phyloP scores from a whole-genome alignment of 2,888 invertebrate genomes.

The Machimus atricapillus region DNA sequence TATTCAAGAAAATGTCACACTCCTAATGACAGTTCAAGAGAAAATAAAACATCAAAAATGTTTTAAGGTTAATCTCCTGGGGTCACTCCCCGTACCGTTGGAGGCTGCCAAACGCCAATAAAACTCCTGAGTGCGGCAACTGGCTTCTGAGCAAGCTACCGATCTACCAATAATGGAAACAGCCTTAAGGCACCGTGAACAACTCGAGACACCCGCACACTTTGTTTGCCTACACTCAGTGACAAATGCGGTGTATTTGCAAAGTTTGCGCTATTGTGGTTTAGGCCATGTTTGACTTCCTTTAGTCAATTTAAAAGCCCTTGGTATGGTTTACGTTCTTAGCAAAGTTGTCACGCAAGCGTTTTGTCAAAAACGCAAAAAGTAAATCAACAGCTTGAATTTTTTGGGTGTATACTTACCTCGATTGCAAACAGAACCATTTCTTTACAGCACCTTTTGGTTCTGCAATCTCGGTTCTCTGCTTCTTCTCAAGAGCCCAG shows the following conservation, averaged over 20 bases:
- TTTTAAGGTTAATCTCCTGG: slow-evolving; percentile 23
- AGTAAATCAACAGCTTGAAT: neutral
- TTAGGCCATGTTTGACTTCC: neutral
- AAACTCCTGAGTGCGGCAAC: neutral
- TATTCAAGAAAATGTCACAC: neutral
- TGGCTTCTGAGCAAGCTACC: slow-evolving; percentile 6
- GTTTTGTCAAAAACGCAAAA: slow-evolving; percentile 1
- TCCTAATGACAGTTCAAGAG: neutral
- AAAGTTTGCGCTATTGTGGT: neutral
- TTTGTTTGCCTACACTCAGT: neutral
- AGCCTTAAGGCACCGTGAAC: neutral
- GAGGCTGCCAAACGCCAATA: neutral
- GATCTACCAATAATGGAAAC: slow-evolving; percentile 2
- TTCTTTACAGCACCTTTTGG: neutral
- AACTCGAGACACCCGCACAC: neutral
- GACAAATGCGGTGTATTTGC: neutral
- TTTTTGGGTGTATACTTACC: neutral
- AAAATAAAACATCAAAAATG: neutral
- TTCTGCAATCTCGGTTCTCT: neutral
- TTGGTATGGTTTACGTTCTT: neutral
- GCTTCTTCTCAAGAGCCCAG: neutral
- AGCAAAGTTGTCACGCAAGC: slow-evolving; percentile 8
- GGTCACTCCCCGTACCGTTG: neutral
- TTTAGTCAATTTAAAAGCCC: neutral
- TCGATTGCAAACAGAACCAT: neutral